A percentile compares a stretch with the other conserved stretches of the same genome.
Evolutionary conservation across 2,888 invertebrate genomes (phyloP).

Genomic region (Deroplatys truncata): DNA sequence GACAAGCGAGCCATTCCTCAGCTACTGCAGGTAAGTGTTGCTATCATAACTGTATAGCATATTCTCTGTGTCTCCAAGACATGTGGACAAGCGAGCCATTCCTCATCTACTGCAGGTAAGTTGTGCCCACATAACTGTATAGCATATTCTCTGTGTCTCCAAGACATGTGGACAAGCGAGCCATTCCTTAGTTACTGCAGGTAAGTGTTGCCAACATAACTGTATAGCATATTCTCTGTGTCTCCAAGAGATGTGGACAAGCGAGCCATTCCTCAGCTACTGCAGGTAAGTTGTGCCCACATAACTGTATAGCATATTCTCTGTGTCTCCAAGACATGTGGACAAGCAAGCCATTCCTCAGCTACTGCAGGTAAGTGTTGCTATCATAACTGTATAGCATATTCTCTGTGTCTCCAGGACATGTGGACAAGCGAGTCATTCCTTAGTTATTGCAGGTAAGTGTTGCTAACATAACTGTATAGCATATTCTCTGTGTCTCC

Average conservation of each 20-base stretch:
- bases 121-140: neutral
- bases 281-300: slow-evolving; percentile 53
- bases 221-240: no score
- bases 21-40: slow-evolving; percentile 59
- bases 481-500: slow-evolving; percentile 24
- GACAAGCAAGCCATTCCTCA: slow-evolving; percentile 53
- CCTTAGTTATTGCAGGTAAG: slow-evolving; percentile 66
- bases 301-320: neutral
- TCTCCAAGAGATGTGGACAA: slow-evolving; percentile 35
- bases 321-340: slow-evolving; percentile 33
- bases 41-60: neutral
- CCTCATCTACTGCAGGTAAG: slow-evolving; percentile 66
- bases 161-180: slow-evolving; percentile 38
- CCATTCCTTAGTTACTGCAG: slow-evolving; percentile 65
- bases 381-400: neutral
- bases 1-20: slow-evolving; percentile 53
- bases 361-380: slow-evolving; percentile 59
- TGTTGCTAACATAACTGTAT: neutral
- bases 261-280: slow-evolving; percentile 58
- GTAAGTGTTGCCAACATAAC: slow-evolving; percentile 43
- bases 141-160: slow-evolving; percentile 24
- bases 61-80: slow-evolving; percentile 33
- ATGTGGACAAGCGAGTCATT: slow-evolving; percentile 45
- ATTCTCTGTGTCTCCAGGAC: slow-evolving; percentile 33
- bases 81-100: slow-evolving; percentile 45